phyloP scores from a whole-genome alignment of 2,888 invertebrate species.

The Syrista parreyssii region DNA sequence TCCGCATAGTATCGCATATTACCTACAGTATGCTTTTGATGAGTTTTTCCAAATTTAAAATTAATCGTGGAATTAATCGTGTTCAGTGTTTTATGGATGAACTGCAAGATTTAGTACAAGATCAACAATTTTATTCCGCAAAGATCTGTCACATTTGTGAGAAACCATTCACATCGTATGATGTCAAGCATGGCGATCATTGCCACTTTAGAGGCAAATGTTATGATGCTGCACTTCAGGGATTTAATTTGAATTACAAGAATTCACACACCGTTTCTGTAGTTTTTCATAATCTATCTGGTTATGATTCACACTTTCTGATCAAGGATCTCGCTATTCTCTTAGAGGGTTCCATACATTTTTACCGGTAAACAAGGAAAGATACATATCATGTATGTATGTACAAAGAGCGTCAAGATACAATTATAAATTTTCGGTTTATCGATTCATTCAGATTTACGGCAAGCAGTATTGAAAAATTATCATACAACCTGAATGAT shows the following conservation, averaged over 20 bases:
- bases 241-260: conserved; percentile 38
- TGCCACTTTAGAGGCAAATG: conserved; percentile 31
- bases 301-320: conserved; percentile 43
- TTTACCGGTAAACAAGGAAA: too few relatives aligned
- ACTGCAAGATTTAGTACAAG: background rate
- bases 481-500: conserved; percentile 30
- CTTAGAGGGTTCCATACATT: too few relatives aligned
- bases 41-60: too few relatives aligned
- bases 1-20: too few relatives aligned
- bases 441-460: too few relatives aligned
- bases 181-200: conserved; percentile 29
- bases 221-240: conserved; percentile 35
- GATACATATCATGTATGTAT: too few relatives aligned
- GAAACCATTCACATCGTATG: conserved; percentile 20
- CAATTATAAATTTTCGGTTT: too few relatives aligned
- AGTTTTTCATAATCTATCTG: conserved; percentile 44
- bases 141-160: conserved; percentile 30
- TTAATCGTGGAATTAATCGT: too few relatives aligned
- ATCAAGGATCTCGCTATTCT: conserved; percentile 33
- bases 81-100: too few relatives aligned
- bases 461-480: conserved; percentile 27
- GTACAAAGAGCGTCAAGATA: too few relatives aligned
- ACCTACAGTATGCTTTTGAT: too few relatives aligned
- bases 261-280: conserved; percentile 33
- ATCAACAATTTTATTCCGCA: conserved; percentile 12